Conservation (phyloP, 2,797 vertebrate species). For the Cynopterus sphinx region DNA sequence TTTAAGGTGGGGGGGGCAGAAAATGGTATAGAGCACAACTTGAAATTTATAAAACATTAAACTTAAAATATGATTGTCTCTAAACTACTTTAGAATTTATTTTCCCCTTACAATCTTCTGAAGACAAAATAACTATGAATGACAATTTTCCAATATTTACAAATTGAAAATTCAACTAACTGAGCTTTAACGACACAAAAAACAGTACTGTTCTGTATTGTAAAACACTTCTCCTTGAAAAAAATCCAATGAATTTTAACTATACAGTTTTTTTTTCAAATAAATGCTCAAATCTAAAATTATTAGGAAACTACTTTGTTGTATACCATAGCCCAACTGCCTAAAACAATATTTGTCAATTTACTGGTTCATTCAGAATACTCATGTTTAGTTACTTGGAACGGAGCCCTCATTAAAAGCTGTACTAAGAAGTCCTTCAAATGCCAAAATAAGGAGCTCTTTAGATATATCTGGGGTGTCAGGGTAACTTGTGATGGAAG, state of each 20-base stretch:
- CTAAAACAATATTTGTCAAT: constrained; percentile 30
- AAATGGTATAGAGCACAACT: not conserved
- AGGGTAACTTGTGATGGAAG: not conserved
- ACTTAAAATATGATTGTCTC: constrained; percentile 2
- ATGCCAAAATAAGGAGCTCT: not conserved
- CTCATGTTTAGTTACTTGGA: not conserved
- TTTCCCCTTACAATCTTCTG: not conserved
- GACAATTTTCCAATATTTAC: not conserved
- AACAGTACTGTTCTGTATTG: not conserved
- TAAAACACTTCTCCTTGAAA: not conserved
- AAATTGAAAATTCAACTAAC: not conserved
- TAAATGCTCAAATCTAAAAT: constrained; percentile 38
- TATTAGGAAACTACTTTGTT: not conserved
- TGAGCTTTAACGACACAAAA: constrained; percentile 5
- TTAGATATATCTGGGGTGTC: not conserved
- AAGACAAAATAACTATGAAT: constrained; percentile 14
- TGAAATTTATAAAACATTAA: not conserved
- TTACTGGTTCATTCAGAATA: constrained; percentile 14
- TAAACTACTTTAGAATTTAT: constrained; percentile 23
- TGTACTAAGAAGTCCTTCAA: not conserved
- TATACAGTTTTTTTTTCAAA: not conserved
- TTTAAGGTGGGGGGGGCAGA: not conserved
- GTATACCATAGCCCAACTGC: not conserved
- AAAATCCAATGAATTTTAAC: constrained; percentile 9
- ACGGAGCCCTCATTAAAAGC: not conserved